Base-by-base conservation (phyloP, 2,113 vertebrate species). In the Gadus macrocephalus region DNA sequence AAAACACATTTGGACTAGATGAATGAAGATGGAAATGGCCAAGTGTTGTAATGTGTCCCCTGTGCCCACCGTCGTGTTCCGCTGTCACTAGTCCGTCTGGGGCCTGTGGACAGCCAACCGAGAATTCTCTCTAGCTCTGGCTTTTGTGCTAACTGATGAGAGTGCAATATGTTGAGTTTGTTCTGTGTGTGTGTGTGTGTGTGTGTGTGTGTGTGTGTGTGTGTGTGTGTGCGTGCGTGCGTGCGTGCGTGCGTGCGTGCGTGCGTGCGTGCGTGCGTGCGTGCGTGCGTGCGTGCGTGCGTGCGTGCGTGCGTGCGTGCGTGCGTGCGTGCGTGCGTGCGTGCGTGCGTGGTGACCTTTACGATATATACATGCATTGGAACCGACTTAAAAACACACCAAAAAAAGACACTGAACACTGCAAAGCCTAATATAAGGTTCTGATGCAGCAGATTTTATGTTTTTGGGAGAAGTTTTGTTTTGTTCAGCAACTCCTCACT, bases 1-100 rank as follows among this genome's bases (percentile, higher is more conserved):
- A 81, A 86, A 86, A 77, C 77, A 72, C 71, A 83, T 83, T 76
- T 84, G 80, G 75, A 75, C 68, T 75, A 83, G 81, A 82, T 82
- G 78, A 81, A 83, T 72, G 72, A 60, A 73, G 77, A 81, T 74
- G 74, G 68, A 78, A 66, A 74, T 73, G 68, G 53, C 69, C 68
- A 85, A 68, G 77, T 81, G 71, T 71, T 83, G 49, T 79, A 86
- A 56, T 75, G 66, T 68, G 68, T 78, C 69, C 68, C 71, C 81
- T 64, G 42, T 82, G 74, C 67, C 80, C 67, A 42, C 53, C 64
- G 62, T 68, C 74, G 72, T 49, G 67, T 79, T 77, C 76, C 70
- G 80, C 53, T 70, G n/a, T 77, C 55, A 58, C 55, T 58, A 17
- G 55, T 58, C 5, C n/a, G 55, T 58, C 15, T 17, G 55, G 5